Evolutionary conservation across 2,888 invertebrate genomes (phyloP).

Genomic region (Nymphalis c-album): DNA sequence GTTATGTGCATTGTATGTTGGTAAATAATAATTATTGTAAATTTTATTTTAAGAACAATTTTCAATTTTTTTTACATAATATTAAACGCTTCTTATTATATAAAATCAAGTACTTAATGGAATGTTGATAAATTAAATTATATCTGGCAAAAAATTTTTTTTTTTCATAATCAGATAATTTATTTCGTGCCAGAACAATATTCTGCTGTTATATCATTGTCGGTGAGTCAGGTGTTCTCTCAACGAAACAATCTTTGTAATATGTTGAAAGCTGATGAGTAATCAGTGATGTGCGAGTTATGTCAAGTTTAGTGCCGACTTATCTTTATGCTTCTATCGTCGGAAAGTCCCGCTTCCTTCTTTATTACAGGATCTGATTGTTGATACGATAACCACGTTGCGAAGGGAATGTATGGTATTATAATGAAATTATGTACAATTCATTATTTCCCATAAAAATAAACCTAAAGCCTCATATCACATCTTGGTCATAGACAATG

Average conservation of each 20-base stretch:
- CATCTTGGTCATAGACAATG: too few relatives aligned
- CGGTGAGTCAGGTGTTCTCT: constrained; percentile 51
- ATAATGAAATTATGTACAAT: constrained; percentile 2
- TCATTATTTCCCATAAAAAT: neutral
- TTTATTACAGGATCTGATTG: constrained; percentile 47
- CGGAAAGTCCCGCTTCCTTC: constrained; percentile 52
- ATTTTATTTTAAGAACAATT: too few relatives aligned
- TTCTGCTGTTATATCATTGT: constrained; percentile 28
- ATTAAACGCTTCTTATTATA: too few relatives aligned
- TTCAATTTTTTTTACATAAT: too few relatives aligned
- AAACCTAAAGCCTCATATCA: too few relatives aligned
- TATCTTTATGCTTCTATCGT: constrained; percentile 56
- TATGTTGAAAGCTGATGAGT: constrained; percentile 46
- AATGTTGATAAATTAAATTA: too few relatives aligned
- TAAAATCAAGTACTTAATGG: too few relatives aligned
- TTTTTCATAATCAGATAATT: neutral
- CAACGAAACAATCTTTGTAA: constrained; percentile 45
- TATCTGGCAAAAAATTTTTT: neutral
- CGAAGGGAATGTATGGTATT: neutral
- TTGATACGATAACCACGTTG: constrained; percentile 38
- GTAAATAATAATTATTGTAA: too few relatives aligned
- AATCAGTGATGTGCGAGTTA: constrained; percentile 51
- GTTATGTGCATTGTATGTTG: too few relatives aligned
- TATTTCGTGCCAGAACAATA: neutral
- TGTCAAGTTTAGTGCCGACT: constrained; percentile 54